Evolutionary conservation across 1,140 invertebrate species (phyloP).

Genomic region (Drosophila navojoa): DNA sequence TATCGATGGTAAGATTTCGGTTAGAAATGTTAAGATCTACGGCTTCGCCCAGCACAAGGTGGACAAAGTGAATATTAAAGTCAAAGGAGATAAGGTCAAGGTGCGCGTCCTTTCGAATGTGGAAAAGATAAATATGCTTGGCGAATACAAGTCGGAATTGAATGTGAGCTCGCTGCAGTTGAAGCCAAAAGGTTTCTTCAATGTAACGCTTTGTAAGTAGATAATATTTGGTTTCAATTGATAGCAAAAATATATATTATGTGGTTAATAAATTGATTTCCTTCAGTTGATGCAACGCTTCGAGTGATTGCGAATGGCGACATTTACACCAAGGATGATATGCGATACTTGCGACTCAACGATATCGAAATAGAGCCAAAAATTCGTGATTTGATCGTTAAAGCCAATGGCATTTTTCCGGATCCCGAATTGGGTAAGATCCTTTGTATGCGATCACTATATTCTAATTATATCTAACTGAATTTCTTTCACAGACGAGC

Average conservation of each 20-base stretch:
- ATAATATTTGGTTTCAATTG: neutral
- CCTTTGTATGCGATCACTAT: too few relatives aligned
- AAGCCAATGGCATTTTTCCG: constrained; percentile 75
- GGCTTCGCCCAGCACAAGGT: constrained; percentile 54
- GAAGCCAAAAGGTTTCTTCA: constrained; percentile 77
- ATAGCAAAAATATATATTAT: neutral
- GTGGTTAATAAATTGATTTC: neutral
- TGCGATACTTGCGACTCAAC: constrained; percentile 53
- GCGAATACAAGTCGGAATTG: constrained; percentile 78
- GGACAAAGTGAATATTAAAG: constrained; percentile 50
- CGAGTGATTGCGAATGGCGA: constrained; percentile 51
- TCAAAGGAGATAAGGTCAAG: constrained; percentile 52
- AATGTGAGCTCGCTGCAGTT: constrained; percentile 68
- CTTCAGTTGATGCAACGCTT: constrained; percentile 60
- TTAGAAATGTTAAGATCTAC: constrained; percentile 59
- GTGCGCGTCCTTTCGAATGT: constrained; percentile 34
- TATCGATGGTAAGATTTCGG: constrained; percentile 62
- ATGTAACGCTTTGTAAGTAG: constrained; percentile 75
- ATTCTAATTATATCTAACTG: neutral
- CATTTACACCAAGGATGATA: constrained; percentile 58
- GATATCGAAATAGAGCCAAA: constrained; percentile 62
- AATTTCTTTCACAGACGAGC: constrained; percentile 54
- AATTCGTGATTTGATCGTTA: constrained; percentile 65
- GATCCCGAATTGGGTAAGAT: constrained; percentile 77
- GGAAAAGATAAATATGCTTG: constrained; percentile 61